Conservation (phyloP, 1,140 invertebrate species). For the Cepaea nemoralis region DNA sequence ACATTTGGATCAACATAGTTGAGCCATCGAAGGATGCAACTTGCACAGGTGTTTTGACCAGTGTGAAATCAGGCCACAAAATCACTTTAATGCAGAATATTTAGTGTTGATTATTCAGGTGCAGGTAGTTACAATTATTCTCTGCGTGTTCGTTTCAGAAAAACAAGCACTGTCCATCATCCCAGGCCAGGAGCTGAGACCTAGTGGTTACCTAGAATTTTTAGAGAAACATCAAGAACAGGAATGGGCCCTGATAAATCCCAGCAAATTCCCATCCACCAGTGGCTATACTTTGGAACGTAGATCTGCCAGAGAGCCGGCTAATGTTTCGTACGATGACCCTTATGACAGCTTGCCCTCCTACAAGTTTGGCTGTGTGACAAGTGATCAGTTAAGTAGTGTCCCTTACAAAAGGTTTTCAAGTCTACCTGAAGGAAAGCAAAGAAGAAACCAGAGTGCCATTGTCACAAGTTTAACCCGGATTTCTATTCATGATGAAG, state of each 20-base stretch:
- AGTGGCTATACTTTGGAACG: conserved; percentile 33
- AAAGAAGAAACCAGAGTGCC: conserved; percentile 3
- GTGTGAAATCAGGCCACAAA: no score
- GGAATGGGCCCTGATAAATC: conserved; percentile 54
- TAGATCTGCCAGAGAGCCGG: conserved; percentile 5
- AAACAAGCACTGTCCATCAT: conserved; percentile 49
- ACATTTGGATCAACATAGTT: no score
- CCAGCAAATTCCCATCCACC: conserved; percentile 21
- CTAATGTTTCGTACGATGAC: conserved; percentile 54
- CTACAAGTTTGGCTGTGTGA: conserved; percentile 30
- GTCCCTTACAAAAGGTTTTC: conserved; percentile 15
- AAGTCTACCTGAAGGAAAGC: not conserved
- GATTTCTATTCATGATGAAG: conserved; percentile 9
- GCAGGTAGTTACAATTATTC: no score
- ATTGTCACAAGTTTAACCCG: conserved; percentile 20
- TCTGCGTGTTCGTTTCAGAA: no score
- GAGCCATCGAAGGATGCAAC: no score
- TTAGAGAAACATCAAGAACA: conserved; percentile 54
- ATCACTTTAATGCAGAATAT: no score
- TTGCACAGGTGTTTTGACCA: no score
- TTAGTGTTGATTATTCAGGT: no score
- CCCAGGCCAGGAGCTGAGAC: conserved; percentile 54
- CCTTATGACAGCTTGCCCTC: conserved; percentile 54
- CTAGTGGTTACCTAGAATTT: conserved; percentile 60
- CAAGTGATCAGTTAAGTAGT: conserved; percentile 23